A percentile compares a stretch with the other conserved stretches of the same genome.
Conservation (phyloP, 2,888 invertebrate genomes). For the Autographa pulchrina region DNA sequence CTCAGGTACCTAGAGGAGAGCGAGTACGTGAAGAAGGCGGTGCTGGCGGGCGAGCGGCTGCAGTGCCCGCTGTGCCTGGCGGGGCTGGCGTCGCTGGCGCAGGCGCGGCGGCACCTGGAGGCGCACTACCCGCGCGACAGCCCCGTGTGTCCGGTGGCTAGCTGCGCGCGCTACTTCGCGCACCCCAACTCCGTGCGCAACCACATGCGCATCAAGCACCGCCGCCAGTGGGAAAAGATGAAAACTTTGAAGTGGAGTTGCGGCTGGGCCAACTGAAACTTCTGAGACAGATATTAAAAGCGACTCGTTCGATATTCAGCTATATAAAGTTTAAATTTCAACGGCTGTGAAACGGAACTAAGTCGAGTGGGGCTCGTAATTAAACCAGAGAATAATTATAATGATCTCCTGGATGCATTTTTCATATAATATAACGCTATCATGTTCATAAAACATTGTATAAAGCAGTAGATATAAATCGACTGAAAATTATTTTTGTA, state of each 20-base stretch:
- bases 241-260: slow-evolving; percentile 94
- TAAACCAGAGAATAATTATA: slow-evolving; percentile 63
- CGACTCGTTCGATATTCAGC: slow-evolving; percentile 52
- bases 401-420: slow-evolving; percentile 85
- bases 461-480: slow-evolving; percentile 84
- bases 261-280: slow-evolving; percentile 82
- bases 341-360: slow-evolving; percentile 76
- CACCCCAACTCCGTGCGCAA: slow-evolving; percentile 96
- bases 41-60: slow-evolving; percentile 63
- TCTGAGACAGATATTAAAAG: slow-evolving; percentile 23
- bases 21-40: slow-evolving; percentile 53
- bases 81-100: slow-evolving; percentile 91
- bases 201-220: slow-evolving; percentile 96
- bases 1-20: slow-evolving; percentile 64
- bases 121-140: slow-evolving; percentile 96
- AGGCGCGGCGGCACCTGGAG: slow-evolving; percentile 93
- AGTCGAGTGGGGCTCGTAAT: slow-evolving; percentile 66
- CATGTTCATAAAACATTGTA: slow-evolving; percentile 76
- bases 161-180: slow-evolving; percentile 93
- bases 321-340: slow-evolving; percentile 61
- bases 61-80: slow-evolving; percentile 93
- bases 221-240: slow-evolving; percentile 95
- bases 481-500: slow-evolving; percentile 90
- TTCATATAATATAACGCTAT: slow-evolving; percentile 60
- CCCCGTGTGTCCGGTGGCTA: slow-evolving; percentile 93